These are phyloP conservation scores for Portunus trituberculatus DNA, from an alignment of 1,140 invertebrate genomes.

Conservation along the genomic window DNA sequence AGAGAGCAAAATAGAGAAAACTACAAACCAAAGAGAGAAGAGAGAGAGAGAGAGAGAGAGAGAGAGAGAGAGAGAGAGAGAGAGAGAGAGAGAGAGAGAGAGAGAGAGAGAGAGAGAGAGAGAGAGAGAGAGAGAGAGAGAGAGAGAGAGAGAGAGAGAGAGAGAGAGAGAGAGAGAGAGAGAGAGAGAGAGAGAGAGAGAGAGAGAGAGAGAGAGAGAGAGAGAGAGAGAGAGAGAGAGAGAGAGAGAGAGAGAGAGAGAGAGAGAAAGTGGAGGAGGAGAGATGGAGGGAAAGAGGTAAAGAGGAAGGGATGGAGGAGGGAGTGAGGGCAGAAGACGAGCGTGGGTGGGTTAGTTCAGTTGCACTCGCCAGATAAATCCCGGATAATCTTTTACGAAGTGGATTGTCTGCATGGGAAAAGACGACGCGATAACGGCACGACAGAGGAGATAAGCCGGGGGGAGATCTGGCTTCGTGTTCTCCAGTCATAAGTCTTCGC, in stretches of 20 bases:
- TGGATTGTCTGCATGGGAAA: neutral
- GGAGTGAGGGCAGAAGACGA: neutral
- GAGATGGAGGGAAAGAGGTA: too few relatives aligned
- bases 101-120: neutral
- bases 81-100: neutral
- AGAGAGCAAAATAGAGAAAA: neutral
- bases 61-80: neutral
- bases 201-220: neutral
- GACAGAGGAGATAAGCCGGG: too few relatives aligned
- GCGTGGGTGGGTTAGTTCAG: neutral
- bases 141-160: constrained; percentile 16
- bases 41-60: neutral
- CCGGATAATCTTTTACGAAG: neutral
- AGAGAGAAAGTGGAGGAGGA: neutral
- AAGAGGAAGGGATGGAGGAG: too few relatives aligned
- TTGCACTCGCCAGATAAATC: neutral
- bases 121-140: constrained; percentile 20
- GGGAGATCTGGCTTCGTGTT: too few relatives aligned
- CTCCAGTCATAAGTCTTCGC: neutral
- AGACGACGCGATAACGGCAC: neutral
- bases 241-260: constrained; percentile 16
- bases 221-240: constrained; percentile 20
- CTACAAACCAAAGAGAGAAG: neutral
- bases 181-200: neutral
- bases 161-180: neutral